These are phyloP conservation scores for Etheostoma perlongum DNA, from an alignment of 2,797 vertebrate species.

Conservation along the genomic window DNA sequence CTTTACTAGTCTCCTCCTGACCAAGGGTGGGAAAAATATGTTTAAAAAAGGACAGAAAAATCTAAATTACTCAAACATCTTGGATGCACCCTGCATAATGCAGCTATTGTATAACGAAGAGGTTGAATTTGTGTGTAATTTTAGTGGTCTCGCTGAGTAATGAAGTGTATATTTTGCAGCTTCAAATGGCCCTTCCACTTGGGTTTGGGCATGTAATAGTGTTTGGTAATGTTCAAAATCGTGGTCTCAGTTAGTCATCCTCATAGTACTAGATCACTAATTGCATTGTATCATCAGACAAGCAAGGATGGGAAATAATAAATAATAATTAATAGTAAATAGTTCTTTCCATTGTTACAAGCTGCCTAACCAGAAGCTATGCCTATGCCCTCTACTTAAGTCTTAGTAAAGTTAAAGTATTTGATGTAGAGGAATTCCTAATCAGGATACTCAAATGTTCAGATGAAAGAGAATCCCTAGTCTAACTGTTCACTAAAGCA, in stretches of 20 bases:
- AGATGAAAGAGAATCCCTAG: constrained; percentile 2
- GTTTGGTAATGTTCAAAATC: constrained; percentile 32
- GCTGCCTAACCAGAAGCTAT: constrained; percentile 12
- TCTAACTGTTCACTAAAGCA: constrained; percentile 1
- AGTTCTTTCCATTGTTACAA: constrained; percentile 22
- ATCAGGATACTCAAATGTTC: constrained; percentile 8
- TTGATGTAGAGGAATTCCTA: constrained; percentile 20
- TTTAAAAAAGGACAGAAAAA: constrained; percentile 77
- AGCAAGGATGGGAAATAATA: constrained; percentile 24
- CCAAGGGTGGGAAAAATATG: constrained; percentile 84
- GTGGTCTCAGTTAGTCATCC: constrained; percentile 4
- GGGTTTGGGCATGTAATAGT: constrained; percentile 25
- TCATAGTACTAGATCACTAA: constrained; percentile 5
- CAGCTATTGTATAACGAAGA: constrained; percentile 50
- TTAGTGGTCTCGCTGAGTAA: constrained; percentile 22
- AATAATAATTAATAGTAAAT: constrained; percentile 15
- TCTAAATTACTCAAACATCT: constrained; percentile 74
- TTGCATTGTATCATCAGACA: constrained; percentile 31
- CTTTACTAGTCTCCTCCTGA: constrained; percentile 86
- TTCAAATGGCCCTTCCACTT: constrained; percentile 45
- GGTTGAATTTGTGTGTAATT: constrained; percentile 43
- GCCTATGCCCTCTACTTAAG: constrained; percentile 13
- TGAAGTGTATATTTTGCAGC: constrained; percentile 35
- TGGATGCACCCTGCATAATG: constrained; percentile 44
- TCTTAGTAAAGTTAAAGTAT: constrained; percentile 11